Evolutionary conservation across 1,140 invertebrate species (phyloP), one percentile per base, ranked within the genome.

Genomic region (Monochamus saltuarius): DNA sequence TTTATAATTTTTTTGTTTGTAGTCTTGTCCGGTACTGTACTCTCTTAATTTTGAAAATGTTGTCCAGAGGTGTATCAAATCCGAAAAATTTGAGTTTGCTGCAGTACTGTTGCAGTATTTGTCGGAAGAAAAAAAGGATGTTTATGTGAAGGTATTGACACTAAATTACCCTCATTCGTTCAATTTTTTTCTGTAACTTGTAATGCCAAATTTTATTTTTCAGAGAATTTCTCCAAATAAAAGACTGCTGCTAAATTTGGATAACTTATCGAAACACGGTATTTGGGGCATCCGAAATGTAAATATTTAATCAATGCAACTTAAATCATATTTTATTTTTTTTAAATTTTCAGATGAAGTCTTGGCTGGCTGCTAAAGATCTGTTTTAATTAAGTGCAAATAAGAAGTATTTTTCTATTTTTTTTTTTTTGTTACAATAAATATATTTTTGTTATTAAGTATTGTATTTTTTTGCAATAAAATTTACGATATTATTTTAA

Each of bases 201-300:
- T 29, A 29, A 2, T 6, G 22, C 22, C 22, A 29, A 29, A 29
- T 6, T 29, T 37, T n/a, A 11, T 51, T 14, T 56, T 56, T 56
- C 38, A 56, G 53, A 34, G 19, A 36, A 53, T 53, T 11, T 39
- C 40, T 11, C 16, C 38, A 40, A 22, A 9, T 22, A 14, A 16
- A 7, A 39, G 4, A 1, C 7, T 39, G 14, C 11, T 34, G 6
- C 11, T 14, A 6, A 8, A 38, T 39, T 56, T 56, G 13, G 53
- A 56, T 19, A 56, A 45, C 10, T 56, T 56, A 14, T 19, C 43
- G 9, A 45, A 45, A 13, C 34, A 56, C 14, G 53, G 53, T 13
- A 19, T 56, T 34, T 56, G 53, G 53, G 53, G 53, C 7, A 45
- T 34, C 9, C 7, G 42, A n/a, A 56, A 45, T 56, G 53, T 56